Percentiles rank a stretch among this genome's conserved stretches.
These are phyloP conservation scores for Chloroceryle amazona DNA, from an alignment of 2,797 vertebrate species.

Conservation along the genomic window DNA sequence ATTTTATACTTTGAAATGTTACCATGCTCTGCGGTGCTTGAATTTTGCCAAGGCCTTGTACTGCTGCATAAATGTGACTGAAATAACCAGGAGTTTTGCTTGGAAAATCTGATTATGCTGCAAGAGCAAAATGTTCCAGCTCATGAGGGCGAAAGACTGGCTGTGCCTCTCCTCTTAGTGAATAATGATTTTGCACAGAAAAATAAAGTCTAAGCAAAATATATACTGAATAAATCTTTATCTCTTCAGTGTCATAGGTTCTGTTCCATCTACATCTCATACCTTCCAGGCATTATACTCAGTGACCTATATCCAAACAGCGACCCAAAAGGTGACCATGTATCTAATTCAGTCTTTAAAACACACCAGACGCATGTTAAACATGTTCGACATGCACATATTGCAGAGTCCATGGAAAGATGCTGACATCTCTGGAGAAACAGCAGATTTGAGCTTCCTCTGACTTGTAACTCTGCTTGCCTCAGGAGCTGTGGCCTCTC, in stretches of 20 bases:
- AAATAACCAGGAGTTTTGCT: conserved; percentile 73
- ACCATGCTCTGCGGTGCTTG: conserved; percentile 39
- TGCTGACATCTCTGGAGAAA: not conserved
- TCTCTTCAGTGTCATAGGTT: not conserved
- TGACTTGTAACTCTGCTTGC: not conserved
- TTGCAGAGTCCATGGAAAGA: not conserved
- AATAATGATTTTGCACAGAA: conserved; percentile 58
- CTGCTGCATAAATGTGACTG: conserved; percentile 35
- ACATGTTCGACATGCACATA: not conserved
- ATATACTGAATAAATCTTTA: not conserved
- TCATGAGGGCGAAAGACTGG: conserved; percentile 53
- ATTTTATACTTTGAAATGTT: conserved; percentile 41
- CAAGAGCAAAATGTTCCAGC: conserved; percentile 73
- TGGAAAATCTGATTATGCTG: conserved; percentile 74
- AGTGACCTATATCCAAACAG: not conserved
- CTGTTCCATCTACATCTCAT: not conserved
- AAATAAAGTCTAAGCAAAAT: conserved; percentile 35
- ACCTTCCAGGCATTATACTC: not conserved
- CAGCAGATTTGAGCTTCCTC: not conserved
- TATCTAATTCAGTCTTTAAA: conserved; percentile 9
- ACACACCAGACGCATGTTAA: not conserved
- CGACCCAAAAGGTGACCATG: not conserved
- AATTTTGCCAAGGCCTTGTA: conserved; percentile 54
- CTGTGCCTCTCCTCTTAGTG: conserved; percentile 48
- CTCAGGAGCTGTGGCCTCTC: not conserved